A percentile compares a stretch with the other conserved stretches of the same genome.
These are phyloP conservation scores for Tylochromis polylepis DNA, from an alignment of 2,113 vertebrate genomes.

Conservation along the genomic window DNA sequence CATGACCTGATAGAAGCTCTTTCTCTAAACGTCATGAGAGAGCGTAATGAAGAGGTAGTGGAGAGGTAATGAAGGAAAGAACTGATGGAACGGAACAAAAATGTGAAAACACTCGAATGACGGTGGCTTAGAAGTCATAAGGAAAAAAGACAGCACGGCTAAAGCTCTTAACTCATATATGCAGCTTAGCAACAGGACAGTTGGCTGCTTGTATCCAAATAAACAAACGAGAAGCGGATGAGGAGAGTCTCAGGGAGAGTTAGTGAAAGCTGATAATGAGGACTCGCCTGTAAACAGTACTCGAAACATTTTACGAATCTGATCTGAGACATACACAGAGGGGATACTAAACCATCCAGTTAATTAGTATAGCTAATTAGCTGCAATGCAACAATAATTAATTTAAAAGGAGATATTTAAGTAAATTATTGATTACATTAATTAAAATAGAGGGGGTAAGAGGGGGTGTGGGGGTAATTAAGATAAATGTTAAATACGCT, in stretches of 20 bases:
- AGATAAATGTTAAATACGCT: constrained; percentile 58
- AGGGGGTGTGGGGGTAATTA: constrained; percentile 59
- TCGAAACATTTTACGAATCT: constrained; percentile 22
- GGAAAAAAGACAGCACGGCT: neutral
- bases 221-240: neutral
- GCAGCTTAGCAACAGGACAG: neutral
- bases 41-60: too few relatives aligned
- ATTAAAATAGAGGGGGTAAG: constrained; percentile 53
- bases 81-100: neutral
- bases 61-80: too few relatives aligned
- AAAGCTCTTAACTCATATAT: neutral
- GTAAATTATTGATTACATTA: constrained; percentile 72
- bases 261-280: constrained; percentile 28
- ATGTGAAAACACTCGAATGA: neutral
- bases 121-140: neutral
- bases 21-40: neutral
- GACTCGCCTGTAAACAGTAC: constrained; percentile 52
- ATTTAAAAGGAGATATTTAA: constrained; percentile 65
- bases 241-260: neutral
- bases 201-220: neutral
- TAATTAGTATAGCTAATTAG: constrained; percentile 71
- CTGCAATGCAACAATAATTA: constrained; percentile 67
- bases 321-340: constrained; percentile 38
- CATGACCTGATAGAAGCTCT: neutral
- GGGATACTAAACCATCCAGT: constrained; percentile 36